A percentile compares a stretch with the other conserved stretches of the same genome.
Evolutionary conservation across 2,113 vertebrate species (phyloP).

Genomic region (Megalops atlanticus): DNA sequence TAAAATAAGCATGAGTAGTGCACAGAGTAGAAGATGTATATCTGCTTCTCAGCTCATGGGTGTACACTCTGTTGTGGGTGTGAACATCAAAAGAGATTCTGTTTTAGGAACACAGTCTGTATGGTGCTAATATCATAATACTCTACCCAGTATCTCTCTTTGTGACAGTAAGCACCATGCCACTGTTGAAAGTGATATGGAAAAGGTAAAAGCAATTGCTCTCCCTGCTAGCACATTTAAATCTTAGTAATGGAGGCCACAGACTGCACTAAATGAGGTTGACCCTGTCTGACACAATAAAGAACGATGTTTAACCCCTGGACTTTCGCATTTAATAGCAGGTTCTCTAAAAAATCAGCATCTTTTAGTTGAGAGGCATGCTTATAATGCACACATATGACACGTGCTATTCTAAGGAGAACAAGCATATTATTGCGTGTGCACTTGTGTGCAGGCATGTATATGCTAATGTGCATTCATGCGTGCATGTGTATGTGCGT

Average conservation of each 20-base stretch:
- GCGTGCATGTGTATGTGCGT: not conserved
- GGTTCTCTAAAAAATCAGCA: too few relatives aligned
- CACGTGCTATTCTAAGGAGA: too few relatives aligned
- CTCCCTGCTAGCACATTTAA: not conserved
- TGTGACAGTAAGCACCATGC: not conserved
- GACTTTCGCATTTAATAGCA: too few relatives aligned
- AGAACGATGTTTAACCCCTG: too few relatives aligned
- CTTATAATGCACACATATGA: too few relatives aligned
- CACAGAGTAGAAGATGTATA: not conserved
- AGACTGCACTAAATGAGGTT: not conserved
- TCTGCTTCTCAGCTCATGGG: not conserved
- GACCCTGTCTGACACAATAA: too few relatives aligned
- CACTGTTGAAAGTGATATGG: not conserved
- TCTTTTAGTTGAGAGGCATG: too few relatives aligned
- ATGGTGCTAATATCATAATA: not conserved
- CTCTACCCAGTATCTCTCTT: not conserved
- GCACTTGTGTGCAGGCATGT: not conserved
- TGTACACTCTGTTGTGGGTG: not conserved
- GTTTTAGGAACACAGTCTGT: not conserved
- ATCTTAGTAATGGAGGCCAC: conserved; percentile 14
- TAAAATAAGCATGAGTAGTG: not conserved
- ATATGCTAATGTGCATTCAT: conserved; percentile 15
- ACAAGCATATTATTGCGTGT: not conserved
- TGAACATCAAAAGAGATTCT: not conserved
- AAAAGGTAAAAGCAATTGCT: not conserved